Base-by-base conservation (phyloP, 2,113 vertebrate species). In the Nyctibius bracteatus region DNA sequence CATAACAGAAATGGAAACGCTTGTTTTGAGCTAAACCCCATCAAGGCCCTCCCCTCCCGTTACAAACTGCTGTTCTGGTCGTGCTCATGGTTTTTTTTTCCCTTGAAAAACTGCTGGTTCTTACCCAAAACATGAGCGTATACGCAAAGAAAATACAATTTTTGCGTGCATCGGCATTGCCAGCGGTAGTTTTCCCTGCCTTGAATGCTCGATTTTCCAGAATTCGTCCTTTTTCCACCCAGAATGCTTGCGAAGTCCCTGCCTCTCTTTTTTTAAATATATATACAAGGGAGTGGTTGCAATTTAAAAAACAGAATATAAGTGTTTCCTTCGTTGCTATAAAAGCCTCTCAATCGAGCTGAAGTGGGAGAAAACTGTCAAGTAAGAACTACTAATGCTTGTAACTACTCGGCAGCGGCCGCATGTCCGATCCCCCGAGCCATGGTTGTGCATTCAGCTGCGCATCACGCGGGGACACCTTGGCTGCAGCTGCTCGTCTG, bases 361-460 rank as follows among this genome's bases (percentile, higher is more conserved):
- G 6, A 54, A 75, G 22, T 12, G 35, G 49, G 47, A 22, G 14
- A 25, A 46, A 30, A 46, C 1, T 2, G 10, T 49, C 5, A 41
- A 28, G 12, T 67, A 5, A 6, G n/a, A 52, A 14, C n/a, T 61
- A 0, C 33, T 18, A 27, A 14, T 66, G 30, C 30, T 3, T 54
- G 37, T 35, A 25, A 44, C 8, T 55, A 4, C 17, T 10, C 10
- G 37, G 5, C 24, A 14, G 43, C 0, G 5, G 14, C 25, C 5
- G 1, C 1, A 5, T 21, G 43, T 20, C 61, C 21, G 2, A 0
- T 31, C 25, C 39, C 41, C 65, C 0, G 5, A 19, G 65, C 30
- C 0, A 2, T 19, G 65, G 4, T 2, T 8, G 41, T 12, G 43
- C 18, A 2, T 39, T 47, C 4, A 33, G 31, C 75, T 37, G 55